Evolutionary conservation across 2,113 vertebrate genomes (phyloP).

Genomic region (Herpailurus yagouaroundi): DNA sequence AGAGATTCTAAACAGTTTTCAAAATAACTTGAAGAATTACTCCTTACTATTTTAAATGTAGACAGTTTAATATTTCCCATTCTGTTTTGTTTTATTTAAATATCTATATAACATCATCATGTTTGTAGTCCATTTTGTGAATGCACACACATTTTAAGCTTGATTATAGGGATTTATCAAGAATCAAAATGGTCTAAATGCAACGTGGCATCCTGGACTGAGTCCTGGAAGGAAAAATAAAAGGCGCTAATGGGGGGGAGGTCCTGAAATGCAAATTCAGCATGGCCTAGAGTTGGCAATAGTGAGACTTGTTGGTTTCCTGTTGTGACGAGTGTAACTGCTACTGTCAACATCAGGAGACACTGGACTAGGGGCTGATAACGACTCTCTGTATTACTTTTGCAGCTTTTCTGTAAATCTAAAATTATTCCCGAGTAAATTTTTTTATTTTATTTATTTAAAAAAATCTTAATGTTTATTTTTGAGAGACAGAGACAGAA

Average conservation of each 20-base stretch:
- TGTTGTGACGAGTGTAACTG: rapidly evolving
- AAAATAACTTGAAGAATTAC: not conserved
- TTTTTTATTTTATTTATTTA: not conserved
- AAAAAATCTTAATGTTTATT: too few species aligned
- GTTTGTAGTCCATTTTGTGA: not conserved
- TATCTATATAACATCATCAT: not conserved
- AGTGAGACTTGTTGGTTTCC: not conserved
- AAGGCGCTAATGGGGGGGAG: rapidly evolving
- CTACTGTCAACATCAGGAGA: not conserved
- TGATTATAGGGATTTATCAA: not conserved
- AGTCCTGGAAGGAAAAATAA: not conserved
- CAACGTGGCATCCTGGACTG: too few species aligned
- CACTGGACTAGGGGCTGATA: rapidly evolving
- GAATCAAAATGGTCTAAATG: not conserved
- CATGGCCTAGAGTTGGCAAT: not conserved
- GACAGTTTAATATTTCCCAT: not conserved
- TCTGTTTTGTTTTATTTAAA: not conserved
- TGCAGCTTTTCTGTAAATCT: not conserved
- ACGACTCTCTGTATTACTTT: not conserved
- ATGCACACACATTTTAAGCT: not conserved
- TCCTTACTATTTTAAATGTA: not conserved
- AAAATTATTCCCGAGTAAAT: not conserved
- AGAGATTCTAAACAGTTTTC: not conserved
- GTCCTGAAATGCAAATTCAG: not conserved
- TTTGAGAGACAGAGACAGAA: too few species aligned